phyloP scores from a whole-genome alignment of 2,888 invertebrate species.

The Cosmia pyralina region DNA sequence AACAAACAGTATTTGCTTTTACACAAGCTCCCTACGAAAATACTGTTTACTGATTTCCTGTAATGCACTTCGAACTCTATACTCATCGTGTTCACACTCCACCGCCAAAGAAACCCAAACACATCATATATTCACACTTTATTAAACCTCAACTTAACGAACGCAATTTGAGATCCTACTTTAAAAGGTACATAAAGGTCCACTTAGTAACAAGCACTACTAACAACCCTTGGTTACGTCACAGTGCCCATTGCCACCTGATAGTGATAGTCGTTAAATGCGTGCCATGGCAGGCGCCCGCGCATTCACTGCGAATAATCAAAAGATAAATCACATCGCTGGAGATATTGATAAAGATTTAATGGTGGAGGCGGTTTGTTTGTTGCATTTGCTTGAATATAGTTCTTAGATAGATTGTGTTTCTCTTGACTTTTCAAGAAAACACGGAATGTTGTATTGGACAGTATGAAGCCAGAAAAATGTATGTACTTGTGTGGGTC shows the following conservation, averaged over 20 bases:
- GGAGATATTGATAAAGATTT: slow-evolving; percentile 49
- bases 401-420: too few species aligned
- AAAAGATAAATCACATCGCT: slow-evolving; percentile 61
- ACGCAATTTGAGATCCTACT: slow-evolving; percentile 58
- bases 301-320: slow-evolving; percentile 63
- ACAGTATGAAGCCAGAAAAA: neutral
- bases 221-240: slow-evolving; percentile 73
- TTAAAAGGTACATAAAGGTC: slow-evolving; percentile 71
- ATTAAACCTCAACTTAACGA: slow-evolving; percentile 51
- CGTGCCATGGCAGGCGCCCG: slow-evolving; percentile 64
- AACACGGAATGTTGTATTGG: neutral
- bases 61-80: neutral
- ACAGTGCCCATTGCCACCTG: slow-evolving; percentile 71
- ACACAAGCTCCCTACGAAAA: neutral
- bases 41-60: neutral
- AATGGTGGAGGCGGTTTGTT: slow-evolving; percentile 44
- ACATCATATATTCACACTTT: slow-evolving; percentile 38
- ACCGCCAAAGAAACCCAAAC: slow-evolving; percentile 20
- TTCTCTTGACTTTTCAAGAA: neutral
- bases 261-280: slow-evolving; percentile 75
- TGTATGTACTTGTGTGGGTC: too few species aligned
- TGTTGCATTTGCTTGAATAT: slow-evolving; percentile 31
- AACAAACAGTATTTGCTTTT: neutral
- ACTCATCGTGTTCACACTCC: too few species aligned
- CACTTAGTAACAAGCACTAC: slow-evolving; percentile 75